Evolutionary conservation across 2,797 vertebrate genomes (phyloP).

Genomic region (Bufotes viridis): DNA sequence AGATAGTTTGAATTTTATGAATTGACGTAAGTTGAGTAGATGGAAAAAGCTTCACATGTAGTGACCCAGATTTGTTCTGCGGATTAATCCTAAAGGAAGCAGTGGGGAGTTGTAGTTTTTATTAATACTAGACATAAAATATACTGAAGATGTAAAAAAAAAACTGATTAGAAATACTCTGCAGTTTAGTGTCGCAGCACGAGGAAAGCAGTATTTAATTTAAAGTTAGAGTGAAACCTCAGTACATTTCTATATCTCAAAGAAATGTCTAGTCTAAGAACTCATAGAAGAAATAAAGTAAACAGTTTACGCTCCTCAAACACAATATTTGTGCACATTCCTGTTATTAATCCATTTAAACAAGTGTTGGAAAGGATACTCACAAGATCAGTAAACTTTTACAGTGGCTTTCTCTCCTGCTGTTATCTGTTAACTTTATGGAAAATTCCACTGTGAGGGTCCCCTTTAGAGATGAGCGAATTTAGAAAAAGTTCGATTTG

Average conservation of each 20-base stretch:
- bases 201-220: conserved; percentile 34
- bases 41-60: neutral
- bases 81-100: conserved; percentile 5
- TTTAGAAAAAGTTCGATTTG: too few species aligned
- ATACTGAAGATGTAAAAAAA: conserved; percentile 28
- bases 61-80: neutral
- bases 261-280: conserved; percentile 24
- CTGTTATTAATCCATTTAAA: neutral
- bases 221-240: conserved; percentile 9
- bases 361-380: neutral
- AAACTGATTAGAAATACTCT: conserved; percentile 36
- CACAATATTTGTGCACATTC: neutral
- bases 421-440: neutral
- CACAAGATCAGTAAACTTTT: neutral
- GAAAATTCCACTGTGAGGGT: too few species aligned
- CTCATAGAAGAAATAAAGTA: conserved; percentile 25
- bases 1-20: neutral
- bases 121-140: conserved; percentile 21
- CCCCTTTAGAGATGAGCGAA: too few species aligned
- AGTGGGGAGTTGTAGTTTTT: conserved; percentile 2
- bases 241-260: conserved; percentile 36
- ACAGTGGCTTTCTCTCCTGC: neutral
- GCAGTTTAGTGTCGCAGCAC: conserved; percentile 20
- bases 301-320: neutral
- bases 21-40: neutral